These are phyloP conservation scores for Falco naumanni DNA, from an alignment of 2,797 vertebrate genomes.

Conservation along the genomic window DNA sequence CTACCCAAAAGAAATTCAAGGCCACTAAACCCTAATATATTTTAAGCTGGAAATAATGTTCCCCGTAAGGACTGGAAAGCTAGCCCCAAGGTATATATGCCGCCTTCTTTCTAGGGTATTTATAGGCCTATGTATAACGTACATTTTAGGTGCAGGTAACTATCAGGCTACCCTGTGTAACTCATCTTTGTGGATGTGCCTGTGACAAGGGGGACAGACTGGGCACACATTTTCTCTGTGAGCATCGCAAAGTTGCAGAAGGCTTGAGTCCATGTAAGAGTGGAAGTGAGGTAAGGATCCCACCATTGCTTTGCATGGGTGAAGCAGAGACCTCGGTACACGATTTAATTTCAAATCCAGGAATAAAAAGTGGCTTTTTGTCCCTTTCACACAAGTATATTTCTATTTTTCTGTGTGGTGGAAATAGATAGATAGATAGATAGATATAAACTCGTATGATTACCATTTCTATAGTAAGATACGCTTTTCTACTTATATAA, in stretches of 20 bases:
- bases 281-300: background rate
- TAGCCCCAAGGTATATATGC: background rate
- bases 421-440: no score
- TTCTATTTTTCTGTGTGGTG: background rate
- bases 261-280: background rate
- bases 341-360: background rate
- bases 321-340: background rate
- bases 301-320: background rate
- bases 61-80: background rate
- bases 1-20: background rate
- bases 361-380: background rate
- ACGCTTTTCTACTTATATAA: background rate
- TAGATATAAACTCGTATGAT: no score
- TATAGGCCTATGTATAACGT: accelerated
- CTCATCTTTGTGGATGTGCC: background rate
- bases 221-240: accelerated
- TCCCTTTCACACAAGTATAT: background rate
- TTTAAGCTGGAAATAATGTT: background rate
- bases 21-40: background rate
- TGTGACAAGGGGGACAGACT: background rate
- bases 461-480: background rate
- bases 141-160: background rate
- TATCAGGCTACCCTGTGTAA: background rate
- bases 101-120: background rate
- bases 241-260: background rate